Evolutionary conservation across 2,113 vertebrate species (phyloP).

Genomic region (Lepidothrix coronata): DNA sequence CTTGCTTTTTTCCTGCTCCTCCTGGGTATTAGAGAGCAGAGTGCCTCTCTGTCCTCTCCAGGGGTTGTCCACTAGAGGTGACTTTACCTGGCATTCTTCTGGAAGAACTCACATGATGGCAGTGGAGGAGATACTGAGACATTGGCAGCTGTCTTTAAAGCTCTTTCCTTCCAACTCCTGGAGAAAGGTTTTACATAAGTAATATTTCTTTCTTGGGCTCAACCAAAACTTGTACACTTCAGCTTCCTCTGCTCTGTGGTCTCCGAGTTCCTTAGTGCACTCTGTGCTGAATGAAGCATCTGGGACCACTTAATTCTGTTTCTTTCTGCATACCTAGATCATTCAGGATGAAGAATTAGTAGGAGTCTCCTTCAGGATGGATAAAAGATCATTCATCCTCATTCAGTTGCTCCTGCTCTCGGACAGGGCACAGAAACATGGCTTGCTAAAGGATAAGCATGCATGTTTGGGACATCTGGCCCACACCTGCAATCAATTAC

Average conservation of each 20-base stretch:
- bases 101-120: background rate
- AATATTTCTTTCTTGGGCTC: background rate
- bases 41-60: background rate
- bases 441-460: background rate
- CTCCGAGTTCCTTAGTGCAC: background rate
- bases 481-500: rapidly evolving
- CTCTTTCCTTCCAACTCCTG: background rate
- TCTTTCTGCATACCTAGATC: background rate
- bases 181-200: background rate
- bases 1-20: background rate
- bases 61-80: background rate
- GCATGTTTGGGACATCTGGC: background rate
- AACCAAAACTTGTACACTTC: background rate
- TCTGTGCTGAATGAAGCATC: background rate
- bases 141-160: background rate
- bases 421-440: background rate
- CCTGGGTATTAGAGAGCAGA: background rate
- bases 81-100: background rate
- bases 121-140: background rate
- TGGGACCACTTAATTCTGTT: background rate
- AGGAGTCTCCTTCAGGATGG: background rate
- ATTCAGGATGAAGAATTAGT: background rate
- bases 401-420: background rate
- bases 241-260: background rate
- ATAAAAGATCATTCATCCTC: background rate